Base-by-base conservation (phyloP, 1,140 invertebrate species). In the Asobara japonica region DNA sequence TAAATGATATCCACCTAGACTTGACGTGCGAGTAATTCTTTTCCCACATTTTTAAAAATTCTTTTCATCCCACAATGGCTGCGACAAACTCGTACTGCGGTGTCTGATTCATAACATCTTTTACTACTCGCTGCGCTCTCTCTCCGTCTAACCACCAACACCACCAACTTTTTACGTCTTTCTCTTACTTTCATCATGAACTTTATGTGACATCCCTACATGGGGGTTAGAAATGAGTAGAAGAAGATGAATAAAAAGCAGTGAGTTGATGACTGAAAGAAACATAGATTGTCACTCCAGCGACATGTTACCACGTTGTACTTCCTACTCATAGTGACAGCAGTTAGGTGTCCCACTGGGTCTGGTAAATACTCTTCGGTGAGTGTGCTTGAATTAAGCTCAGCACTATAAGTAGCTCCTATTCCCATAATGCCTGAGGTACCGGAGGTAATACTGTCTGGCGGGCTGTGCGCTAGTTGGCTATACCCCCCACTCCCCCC, bases 341-440 rank as follows among this genome's bases (percentile, higher is more conserved):
- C 25, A 10, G 65, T 67, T 22, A 16, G 41, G 13, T 45, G 41
- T 45, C 51, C 27, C 20, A 29, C 27, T 25, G 45, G 27, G 31
- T 69, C 45, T 69, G 48, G 68, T 69, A 62, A 69, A 69, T 69
- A 61, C 30, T 69, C 68, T 62, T 27, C 65, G 41, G 16, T 30
- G 69, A 62, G 69, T 25, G 25, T 64, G 45, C 60, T 70, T 30
- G 69, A 65, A 71, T 71, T 71, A 71, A 71, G 51, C 41, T 65
- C 62, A 25, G 33, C n/a, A 45, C 30, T 65, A 71, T 65, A 65
- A 71, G 69, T 71, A 71, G 69, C 69, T 71, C 36, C 30, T 31
- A 56, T 65, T 65, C 61, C 61, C 62, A 71, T 65, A 65, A 51
- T 71, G 27, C 16, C 25, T 16, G 27, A 38, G n/a, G 36, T 48